phyloP scores from a whole-genome alignment of 2,797 vertebrate species.

The Bucorvus abyssinicus region DNA sequence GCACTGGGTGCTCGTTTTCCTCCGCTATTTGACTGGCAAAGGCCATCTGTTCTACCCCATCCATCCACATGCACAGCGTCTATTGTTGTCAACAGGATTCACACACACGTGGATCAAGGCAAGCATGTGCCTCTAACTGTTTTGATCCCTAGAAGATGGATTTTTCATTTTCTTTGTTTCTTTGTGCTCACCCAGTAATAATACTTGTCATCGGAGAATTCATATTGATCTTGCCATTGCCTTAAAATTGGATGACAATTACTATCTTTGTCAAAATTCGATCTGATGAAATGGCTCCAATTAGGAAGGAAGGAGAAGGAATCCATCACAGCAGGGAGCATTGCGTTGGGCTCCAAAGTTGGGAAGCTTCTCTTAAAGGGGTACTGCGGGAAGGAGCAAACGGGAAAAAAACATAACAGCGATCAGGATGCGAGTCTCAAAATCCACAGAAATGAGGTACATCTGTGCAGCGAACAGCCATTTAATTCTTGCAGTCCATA shows the following conservation, averaged over 20 bases:
- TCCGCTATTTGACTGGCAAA: conserved; percentile 48
- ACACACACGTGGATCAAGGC: conserved; percentile 36
- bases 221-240: conserved; percentile 67
- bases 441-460: background rate
- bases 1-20: conserved; percentile 56
- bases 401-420: background rate
- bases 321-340: conserved; percentile 61
- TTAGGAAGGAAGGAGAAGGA: conserved; percentile 64
- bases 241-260: conserved; percentile 68
- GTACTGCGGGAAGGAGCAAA: background rate
- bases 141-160: conserved; percentile 56
- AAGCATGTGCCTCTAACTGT: conserved; percentile 30
- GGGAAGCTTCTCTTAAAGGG: conserved; percentile 31
- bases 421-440: background rate
- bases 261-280: conserved; percentile 70
- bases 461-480: background rate
- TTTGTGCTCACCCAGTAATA: conserved; percentile 57
- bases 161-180: conserved; percentile 65
- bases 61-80: conserved; percentile 27
- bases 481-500: background rate
- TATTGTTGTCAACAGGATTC: conserved; percentile 53
- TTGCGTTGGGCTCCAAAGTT: background rate
- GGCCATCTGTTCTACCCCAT: conserved; percentile 64
- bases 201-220: conserved; percentile 64
- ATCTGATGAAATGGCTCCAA: conserved; percentile 67